A percentile compares a stretch with the other conserved stretches of the same genome.
phyloP scores from a whole-genome alignment of 2,797 vertebrate species.

The Hydrophis major region DNA sequence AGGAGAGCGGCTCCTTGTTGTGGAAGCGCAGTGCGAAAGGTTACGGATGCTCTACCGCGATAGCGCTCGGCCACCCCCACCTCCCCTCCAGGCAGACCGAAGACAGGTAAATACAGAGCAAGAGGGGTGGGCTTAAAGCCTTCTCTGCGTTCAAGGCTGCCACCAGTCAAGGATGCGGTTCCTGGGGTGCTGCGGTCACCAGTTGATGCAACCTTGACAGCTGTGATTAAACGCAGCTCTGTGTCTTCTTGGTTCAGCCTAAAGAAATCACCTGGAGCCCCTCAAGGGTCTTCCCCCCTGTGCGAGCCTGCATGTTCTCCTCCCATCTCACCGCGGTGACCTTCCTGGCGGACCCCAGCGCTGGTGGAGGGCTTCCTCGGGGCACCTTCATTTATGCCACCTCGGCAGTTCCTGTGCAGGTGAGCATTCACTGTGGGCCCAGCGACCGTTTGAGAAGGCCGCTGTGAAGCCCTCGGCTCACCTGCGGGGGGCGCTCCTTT shows the following conservation, averaged over 20 bases:
- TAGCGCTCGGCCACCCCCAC: constrained; percentile 94
- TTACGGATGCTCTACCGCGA: constrained; percentile 96
- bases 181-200: background rate
- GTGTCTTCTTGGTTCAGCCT: constrained; percentile 74
- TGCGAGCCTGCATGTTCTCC: constrained; percentile 97
- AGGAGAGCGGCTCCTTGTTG: constrained; percentile 93
- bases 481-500: fast-evolving
- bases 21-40: constrained; percentile 94
- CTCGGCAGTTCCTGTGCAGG: constrained; percentile 92
- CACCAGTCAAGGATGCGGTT: background rate
- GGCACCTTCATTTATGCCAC: constrained; percentile 98
- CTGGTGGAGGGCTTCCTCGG: constrained; percentile 92
- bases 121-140: fast-evolving
- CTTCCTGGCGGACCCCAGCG: constrained; percentile 95
- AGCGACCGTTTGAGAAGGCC: background rate
- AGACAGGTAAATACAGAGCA: constrained; percentile 80
- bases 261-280: constrained; percentile 97
- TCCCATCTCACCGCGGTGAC: constrained; percentile 93
- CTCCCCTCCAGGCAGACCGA: constrained; percentile 91
- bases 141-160: background rate
- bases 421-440: constrained; percentile 43
- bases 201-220: fast-evolving
- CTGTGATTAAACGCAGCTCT: constrained; percentile 22
- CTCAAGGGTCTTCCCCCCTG: constrained; percentile 92
- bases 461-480: background rate